Percentiles rank a stretch among this genome's conserved stretches.
Evolutionary conservation across 2,113 vertebrate species (phyloP).

Genomic region (Gobius niger): DNA sequence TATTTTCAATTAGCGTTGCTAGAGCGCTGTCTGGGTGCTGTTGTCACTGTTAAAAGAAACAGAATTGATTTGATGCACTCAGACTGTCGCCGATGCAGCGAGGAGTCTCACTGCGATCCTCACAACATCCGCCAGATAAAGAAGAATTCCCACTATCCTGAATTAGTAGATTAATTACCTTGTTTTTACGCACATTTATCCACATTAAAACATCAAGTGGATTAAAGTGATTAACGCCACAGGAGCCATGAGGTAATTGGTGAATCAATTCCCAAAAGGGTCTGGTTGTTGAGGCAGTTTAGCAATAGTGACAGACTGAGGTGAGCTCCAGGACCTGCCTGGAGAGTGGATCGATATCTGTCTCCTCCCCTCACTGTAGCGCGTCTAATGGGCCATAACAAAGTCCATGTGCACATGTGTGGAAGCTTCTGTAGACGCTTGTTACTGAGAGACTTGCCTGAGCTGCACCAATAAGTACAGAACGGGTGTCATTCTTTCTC

Average conservation of each 20-base stretch:
- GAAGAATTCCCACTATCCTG: too few species aligned
- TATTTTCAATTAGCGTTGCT: too few species aligned
- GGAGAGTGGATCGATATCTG: constrained; percentile 39
- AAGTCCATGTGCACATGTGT: constrained; percentile 7
- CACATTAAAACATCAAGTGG: constrained; percentile 1
- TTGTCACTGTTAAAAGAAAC: too few species aligned
- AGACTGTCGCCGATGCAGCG: too few species aligned
- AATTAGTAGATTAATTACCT: background rate
- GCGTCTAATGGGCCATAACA: constrained; percentile 44
- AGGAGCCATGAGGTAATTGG: background rate
- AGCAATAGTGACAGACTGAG: constrained; percentile 18
- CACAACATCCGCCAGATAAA: too few species aligned
- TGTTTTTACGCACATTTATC: background rate
- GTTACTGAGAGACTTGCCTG: constrained; percentile 24
- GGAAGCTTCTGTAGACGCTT: constrained; percentile 16
- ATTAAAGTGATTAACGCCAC: background rate
- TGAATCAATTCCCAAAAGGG: constrained; percentile 5
- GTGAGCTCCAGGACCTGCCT: constrained; percentile 12
- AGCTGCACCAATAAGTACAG: constrained; percentile 6
- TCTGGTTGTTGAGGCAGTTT: background rate
- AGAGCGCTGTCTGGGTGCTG: too few species aligned
- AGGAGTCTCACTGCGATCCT: too few species aligned
- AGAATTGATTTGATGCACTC: too few species aligned
- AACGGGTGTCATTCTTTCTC: background rate
- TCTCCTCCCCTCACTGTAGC: constrained; percentile 25